A percentile compares a stretch with the other conserved stretches of the same genome.
These are phyloP conservation scores for Daboia siamensis DNA, from an alignment of 2,113 vertebrate genomes.

Conservation along the genomic window DNA sequence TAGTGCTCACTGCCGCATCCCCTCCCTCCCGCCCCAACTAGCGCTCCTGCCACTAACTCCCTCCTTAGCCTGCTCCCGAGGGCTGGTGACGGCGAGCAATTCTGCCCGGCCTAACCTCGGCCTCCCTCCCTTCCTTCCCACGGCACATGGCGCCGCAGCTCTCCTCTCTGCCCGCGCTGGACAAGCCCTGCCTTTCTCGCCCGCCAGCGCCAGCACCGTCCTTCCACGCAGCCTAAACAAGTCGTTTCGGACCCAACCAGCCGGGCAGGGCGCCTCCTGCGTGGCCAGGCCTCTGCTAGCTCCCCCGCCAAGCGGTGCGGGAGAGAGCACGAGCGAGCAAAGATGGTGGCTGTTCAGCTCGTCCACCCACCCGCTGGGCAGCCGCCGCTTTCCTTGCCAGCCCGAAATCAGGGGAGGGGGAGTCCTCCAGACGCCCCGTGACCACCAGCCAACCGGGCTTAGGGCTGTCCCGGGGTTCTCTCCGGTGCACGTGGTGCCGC, in stretches of 20 bases:
- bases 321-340: slow-evolving; percentile 20
- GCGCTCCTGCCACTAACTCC: neutral
- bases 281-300: slow-evolving; percentile 6
- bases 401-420: slow-evolving; percentile 1
- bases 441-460: slow-evolving; percentile 21
- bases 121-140: neutral
- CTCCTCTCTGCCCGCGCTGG: neutral
- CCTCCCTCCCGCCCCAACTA: slow-evolving; percentile 4
- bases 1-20: slow-evolving; percentile 4
- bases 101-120: neutral
- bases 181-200: slow-evolving; percentile 7
- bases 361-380: slow-evolving; percentile 14
- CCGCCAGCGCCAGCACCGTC: slow-evolving; percentile 18
- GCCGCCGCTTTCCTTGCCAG: slow-evolving; percentile 14
- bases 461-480: neutral
- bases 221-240: neutral
- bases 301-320: neutral
- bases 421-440: slow-evolving; percentile 23
- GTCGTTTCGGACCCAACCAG: neutral
- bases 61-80: slow-evolving; percentile 1
- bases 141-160: slow-evolving; percentile 1
- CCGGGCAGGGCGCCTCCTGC: slow-evolving; percentile 3
- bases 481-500: neutral
- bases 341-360: slow-evolving; percentile 27
- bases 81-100: slow-evolving; percentile 11